Conservation (phyloP, 2,888 invertebrate genomes). For the Endomychus coccineus region DNA sequence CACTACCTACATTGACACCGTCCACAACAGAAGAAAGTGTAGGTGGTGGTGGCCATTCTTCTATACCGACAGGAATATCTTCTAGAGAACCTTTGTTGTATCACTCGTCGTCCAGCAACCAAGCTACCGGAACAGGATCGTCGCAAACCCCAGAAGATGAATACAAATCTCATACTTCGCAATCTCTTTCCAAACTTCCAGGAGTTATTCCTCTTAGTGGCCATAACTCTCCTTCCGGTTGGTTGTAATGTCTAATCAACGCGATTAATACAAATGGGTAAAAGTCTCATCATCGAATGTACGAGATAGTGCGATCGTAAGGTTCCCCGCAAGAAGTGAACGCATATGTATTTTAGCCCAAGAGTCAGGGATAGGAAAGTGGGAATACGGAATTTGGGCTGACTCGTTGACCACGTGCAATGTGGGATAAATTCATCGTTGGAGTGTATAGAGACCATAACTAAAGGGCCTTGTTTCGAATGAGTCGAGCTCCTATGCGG, state of each 20-base stretch:
- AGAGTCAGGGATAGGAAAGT: no score
- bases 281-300: no score
- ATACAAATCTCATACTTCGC: conserved; percentile 38
- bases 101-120: conserved; percentile 43
- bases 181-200: conserved; percentile 56
- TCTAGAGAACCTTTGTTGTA: conserved; percentile 61
- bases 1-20: conserved; percentile 46
- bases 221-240: conserved; percentile 63
- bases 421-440: no score
- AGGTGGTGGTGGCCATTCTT: conserved; percentile 22
- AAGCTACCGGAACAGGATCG: conserved; percentile 40
- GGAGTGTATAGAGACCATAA: no score
- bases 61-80: conserved; percentile 28
- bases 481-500: no score
- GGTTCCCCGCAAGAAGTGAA: no score
- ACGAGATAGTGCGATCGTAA: no score
- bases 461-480: no score
- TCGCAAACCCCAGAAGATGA: conserved; percentile 43
- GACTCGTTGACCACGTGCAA: no score
- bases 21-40: conserved; percentile 53
- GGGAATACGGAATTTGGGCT: no score
- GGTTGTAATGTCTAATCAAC: conserved; percentile 53
- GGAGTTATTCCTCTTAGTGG: conserved; percentile 70
- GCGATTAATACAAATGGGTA: no score
- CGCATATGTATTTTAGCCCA: no score